phyloP scores from a whole-genome alignment of 1,140 invertebrate genomes.

The Apis dorsata region DNA sequence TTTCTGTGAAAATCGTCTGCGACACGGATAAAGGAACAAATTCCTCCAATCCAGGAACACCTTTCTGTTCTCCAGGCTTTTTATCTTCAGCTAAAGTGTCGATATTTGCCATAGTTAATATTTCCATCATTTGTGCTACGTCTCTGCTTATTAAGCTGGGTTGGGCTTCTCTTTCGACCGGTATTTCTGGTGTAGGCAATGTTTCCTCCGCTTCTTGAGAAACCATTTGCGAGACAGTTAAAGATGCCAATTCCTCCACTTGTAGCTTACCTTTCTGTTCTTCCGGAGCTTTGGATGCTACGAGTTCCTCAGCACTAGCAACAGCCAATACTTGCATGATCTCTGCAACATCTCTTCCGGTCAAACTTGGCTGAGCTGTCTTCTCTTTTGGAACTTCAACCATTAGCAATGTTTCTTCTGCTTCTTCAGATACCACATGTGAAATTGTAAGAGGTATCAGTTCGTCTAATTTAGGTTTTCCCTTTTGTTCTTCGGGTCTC shows the following conservation, averaged over 20 bases:
- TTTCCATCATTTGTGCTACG: conserved; percentile 68
- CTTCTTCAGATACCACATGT: conserved; percentile 57
- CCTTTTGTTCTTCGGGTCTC: conserved; percentile 63
- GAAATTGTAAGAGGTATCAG: conserved; percentile 61
- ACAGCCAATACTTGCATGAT: conserved; percentile 65
- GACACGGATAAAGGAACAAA: conserved; percentile 64
- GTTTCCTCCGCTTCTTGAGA: conserved; percentile 68
- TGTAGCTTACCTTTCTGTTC: conserved; percentile 59
- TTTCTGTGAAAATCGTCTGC: conserved; percentile 63
- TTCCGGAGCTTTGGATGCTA: conserved; percentile 48
- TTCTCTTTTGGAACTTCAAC: conserved; percentile 53
- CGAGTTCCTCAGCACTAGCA: conserved; percentile 63
- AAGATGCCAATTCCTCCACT: conserved; percentile 59
- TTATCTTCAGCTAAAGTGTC: conserved; percentile 40
- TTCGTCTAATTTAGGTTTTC: conserved; percentile 58
- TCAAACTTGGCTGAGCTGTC: conserved; percentile 60
- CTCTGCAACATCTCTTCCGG: conserved; percentile 68
- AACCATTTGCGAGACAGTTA: conserved; percentile 66
- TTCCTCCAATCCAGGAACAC: conserved; percentile 60
- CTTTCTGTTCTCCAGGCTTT: conserved; percentile 64
- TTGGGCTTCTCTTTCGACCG: conserved; percentile 65
- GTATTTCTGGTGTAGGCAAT: conserved; percentile 55
- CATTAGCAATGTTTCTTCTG: conserved; percentile 49
- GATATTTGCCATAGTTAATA: conserved; percentile 58
- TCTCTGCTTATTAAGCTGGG: conserved; percentile 64